Evolutionary conservation across 2,888 invertebrate genomes (phyloP).

Genomic region (Baccha elongata): DNA sequence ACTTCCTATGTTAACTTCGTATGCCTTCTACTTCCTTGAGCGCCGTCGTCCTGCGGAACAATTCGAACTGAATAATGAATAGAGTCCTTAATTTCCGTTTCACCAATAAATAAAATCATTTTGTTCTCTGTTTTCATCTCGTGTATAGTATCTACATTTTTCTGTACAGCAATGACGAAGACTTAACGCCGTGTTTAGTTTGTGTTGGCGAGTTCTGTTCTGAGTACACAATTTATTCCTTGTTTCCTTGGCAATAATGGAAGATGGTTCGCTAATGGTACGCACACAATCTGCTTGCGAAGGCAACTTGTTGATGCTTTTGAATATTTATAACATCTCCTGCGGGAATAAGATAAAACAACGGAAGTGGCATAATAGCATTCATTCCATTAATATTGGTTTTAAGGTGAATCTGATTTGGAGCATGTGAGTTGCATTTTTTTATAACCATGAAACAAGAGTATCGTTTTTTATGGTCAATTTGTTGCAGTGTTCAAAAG

Average conservation of each 20-base stretch:
- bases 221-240: not conserved
- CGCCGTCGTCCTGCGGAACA: slow-evolving; percentile 11
- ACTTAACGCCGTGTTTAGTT: slow-evolving; percentile 13
- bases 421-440: too few relatives aligned
- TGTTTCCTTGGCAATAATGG: too few relatives aligned
- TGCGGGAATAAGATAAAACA: not conserved
- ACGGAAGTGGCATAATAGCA: not conserved
- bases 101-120: slow-evolving; percentile 65
- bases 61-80: slow-evolving; percentile 66
- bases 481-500: too few relatives aligned
- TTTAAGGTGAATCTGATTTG: too few relatives aligned
- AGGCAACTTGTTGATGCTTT: slow-evolving; percentile 17
- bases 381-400: not conserved
- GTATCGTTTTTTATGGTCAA: too few relatives aligned
- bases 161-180: slow-evolving; percentile 16
- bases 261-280: not conserved
- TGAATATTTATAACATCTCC: slow-evolving; percentile 17
- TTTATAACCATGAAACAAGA: too few relatives aligned
- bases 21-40: slow-evolving; percentile 28
- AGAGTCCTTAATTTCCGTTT: slow-evolving; percentile 67
- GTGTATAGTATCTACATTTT: not conserved
- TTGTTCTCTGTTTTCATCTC: slow-evolving; percentile 49
- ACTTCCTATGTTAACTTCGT: slow-evolving; percentile 20
- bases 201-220: not conserved
- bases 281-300: not conserved